These are phyloP conservation scores for Drosophila sulfurigaster DNA, from an alignment of 1,140 invertebrate species.

Conservation along the genomic window DNA sequence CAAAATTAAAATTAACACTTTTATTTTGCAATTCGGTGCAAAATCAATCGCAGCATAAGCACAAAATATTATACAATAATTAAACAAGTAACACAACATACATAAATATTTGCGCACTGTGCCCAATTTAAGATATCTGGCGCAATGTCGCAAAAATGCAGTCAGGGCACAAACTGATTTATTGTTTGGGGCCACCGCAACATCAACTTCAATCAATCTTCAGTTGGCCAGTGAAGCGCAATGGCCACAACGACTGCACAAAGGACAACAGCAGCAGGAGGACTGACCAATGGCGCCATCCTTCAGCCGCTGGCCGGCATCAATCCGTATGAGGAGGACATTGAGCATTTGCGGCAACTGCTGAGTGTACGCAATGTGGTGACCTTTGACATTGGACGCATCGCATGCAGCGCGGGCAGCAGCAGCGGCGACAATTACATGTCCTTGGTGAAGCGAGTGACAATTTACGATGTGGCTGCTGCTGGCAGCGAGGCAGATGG, in stretches of 20 bases:
- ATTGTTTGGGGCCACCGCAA: conserved; percentile 25
- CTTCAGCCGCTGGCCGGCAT: conserved; percentile 37
- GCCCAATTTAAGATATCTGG: conserved; percentile 46
- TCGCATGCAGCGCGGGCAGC: conserved; percentile 75
- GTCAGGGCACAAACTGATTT: conserved; percentile 58
- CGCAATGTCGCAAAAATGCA: conserved; percentile 66
- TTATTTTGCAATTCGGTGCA: conserved; percentile 35
- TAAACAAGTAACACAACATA: conserved; percentile 4
- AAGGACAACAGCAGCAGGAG: conserved; percentile 34
- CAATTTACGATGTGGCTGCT: conserved; percentile 53
- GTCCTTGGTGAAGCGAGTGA: conserved; percentile 84
- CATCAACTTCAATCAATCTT: conserved; percentile 6
- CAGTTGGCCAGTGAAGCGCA: conserved; percentile 40
- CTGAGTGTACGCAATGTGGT: conserved; percentile 65
- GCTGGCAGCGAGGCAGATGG: background rate
- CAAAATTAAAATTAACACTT: conserved; percentile 25
- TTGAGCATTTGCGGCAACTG: conserved; percentile 69
- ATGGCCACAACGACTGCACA: conserved; percentile 51
- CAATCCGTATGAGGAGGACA: conserved; percentile 73
- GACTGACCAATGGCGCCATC: conserved; percentile 28
- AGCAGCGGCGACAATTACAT: conserved; percentile 84
- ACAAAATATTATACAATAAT: conserved; percentile 69
- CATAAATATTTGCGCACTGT: conserved; percentile 47
- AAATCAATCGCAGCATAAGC: conserved; percentile 51
- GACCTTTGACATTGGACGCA: conserved; percentile 68